Conservation (phyloP, 1,140 invertebrate species). For the Listronotus oregonensis region DNA sequence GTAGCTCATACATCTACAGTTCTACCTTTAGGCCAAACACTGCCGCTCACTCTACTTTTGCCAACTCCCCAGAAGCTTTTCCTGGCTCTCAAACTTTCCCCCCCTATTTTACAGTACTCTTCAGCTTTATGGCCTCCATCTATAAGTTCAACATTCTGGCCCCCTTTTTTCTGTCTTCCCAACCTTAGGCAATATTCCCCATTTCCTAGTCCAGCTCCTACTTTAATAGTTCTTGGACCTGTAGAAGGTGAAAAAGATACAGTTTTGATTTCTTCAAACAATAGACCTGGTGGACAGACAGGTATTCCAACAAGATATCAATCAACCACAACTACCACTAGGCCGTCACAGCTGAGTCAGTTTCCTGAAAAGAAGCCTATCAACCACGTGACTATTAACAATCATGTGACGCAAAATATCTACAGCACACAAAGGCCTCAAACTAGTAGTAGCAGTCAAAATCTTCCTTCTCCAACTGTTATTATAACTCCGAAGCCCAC, state of each 20-base stretch:
- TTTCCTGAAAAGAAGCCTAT: slow-evolving; percentile 55
- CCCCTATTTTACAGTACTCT: slow-evolving; percentile 63
- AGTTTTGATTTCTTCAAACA: slow-evolving; percentile 7
- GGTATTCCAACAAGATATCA: slow-evolving; percentile 12
- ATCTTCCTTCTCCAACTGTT: slow-evolving; percentile 60
- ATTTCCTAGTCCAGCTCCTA: slow-evolving; percentile 66
- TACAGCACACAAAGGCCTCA: slow-evolving; percentile 46
- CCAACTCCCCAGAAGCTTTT: slow-evolving; percentile 44
- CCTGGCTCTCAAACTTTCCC: slow-evolving; percentile 55
- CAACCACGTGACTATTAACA: slow-evolving; percentile 62
- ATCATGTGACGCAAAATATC: slow-evolving; percentile 62
- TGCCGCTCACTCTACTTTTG: slow-evolving; percentile 43
- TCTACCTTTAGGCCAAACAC: slow-evolving; percentile 20
- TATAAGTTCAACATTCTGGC: slow-evolving; percentile 40
- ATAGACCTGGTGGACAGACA: slow-evolving; percentile 39
- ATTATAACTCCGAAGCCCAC: slow-evolving; percentile 67
- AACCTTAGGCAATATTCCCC: slow-evolving; percentile 38
- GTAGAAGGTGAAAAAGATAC: slow-evolving; percentile 49
- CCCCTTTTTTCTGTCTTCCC: slow-evolving; percentile 43
- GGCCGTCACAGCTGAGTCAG: slow-evolving; percentile 41
- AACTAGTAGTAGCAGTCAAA: slow-evolving; percentile 42
- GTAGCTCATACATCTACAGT: slow-evolving; percentile 21
- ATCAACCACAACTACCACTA: slow-evolving; percentile 35
- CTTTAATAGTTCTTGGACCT: slow-evolving; percentile 72
- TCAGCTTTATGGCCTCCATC: slow-evolving; percentile 49